Evolutionary conservation across 2,797 vertebrate species (phyloP).

Genomic region (Lemur catta): DNA sequence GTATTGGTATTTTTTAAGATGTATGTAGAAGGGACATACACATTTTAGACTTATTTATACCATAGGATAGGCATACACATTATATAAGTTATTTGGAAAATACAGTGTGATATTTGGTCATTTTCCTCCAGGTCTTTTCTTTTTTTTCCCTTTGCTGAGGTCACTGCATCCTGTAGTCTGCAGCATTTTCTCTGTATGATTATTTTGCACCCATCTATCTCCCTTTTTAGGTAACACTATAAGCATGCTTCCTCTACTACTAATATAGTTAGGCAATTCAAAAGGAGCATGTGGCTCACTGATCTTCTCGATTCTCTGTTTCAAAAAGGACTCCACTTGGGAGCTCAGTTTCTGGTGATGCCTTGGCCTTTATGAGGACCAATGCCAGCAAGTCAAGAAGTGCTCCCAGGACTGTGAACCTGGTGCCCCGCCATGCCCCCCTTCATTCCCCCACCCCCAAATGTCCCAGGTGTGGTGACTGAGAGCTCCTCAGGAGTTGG

Average conservation of each 20-base stretch:
- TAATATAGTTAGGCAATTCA: not conserved
- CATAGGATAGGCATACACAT: not conserved
- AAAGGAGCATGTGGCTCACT: not conserved
- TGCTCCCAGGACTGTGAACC: not conserved
- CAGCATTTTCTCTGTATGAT: not conserved
- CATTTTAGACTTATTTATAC: not conserved
- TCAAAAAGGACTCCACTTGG: not conserved
- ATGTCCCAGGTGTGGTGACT: not conserved
- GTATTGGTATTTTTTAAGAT: not conserved
- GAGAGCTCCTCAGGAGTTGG: not conserved
- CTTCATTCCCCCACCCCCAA: too few relatives aligned
- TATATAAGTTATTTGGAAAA: not conserved
- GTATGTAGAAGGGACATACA: not conserved
- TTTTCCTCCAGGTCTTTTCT: not conserved
- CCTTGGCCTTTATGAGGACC: not conserved
- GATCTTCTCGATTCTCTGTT: not conserved
- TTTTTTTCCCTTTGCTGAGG: not conserved
- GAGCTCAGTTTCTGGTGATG: not conserved
- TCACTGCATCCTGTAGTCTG: not conserved
- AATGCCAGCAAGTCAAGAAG: not conserved
- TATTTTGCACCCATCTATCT: not conserved
- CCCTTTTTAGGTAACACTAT: not conserved
- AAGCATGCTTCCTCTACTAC: not conserved
- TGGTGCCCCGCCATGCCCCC: accelerated
- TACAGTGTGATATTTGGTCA: not conserved